phyloP scores from a whole-genome alignment of 1,140 invertebrate genomes.

The Bicyclus anynana region DNA sequence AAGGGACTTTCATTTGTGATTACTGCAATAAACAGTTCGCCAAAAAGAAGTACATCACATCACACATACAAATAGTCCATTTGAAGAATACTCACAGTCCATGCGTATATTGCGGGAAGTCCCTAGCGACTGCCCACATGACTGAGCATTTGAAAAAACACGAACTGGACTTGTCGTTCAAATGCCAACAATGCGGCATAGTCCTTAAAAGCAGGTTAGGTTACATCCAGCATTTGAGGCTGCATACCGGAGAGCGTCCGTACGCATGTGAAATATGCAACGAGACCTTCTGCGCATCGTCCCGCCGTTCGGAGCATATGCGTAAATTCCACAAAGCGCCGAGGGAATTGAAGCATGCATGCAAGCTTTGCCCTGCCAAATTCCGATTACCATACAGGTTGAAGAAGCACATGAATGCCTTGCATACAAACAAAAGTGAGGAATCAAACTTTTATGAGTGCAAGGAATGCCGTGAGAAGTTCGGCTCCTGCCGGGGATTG shows the following conservation, averaged over 20 bases:
- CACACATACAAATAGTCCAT: constrained; percentile 63
- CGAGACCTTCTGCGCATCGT: constrained; percentile 54
- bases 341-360: constrained; percentile 43
- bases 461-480: constrained; percentile 41
- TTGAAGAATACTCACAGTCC: constrained; percentile 55
- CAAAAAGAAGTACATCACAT: constrained; percentile 45
- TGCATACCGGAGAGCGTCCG: constrained; percentile 57
- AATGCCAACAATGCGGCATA: constrained; percentile 50
- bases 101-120: constrained; percentile 56
- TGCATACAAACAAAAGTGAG: constrained; percentile 32
- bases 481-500: constrained; percentile 43
- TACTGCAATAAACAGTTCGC: constrained; percentile 55
- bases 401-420: constrained; percentile 41
- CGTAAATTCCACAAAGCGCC: constrained; percentile 38
- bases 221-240: constrained; percentile 48
- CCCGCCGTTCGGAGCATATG: constrained; percentile 57
- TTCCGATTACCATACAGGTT: constrained; percentile 48
- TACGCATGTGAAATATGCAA: constrained; percentile 52
- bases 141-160: constrained; percentile 53
- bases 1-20: constrained; percentile 52
- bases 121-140: constrained; percentile 55
- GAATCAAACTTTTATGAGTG: constrained; percentile 35
- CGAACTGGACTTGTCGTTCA: constrained; percentile 28
- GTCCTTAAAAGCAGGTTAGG: constrained; percentile 47
- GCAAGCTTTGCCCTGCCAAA: constrained; percentile 45